Evolutionary conservation across 2,113 vertebrate species (phyloP).

Genomic region (Lasiurus borealis): DNA sequence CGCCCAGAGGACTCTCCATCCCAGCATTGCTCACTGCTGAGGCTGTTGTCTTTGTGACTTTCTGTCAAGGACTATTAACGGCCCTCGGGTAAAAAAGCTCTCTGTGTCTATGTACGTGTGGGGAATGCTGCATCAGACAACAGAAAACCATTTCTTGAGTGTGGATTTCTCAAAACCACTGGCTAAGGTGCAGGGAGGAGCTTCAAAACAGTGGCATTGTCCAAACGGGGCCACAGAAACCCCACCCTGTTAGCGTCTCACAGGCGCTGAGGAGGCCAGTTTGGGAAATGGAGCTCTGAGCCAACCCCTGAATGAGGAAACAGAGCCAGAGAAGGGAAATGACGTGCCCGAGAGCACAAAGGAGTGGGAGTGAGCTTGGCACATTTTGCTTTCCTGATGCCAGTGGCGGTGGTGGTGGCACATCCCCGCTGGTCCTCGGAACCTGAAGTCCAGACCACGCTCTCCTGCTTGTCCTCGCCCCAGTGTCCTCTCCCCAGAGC

Average conservation of each 20-base stretch:
- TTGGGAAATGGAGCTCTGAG: not conserved
- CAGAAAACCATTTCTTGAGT: not conserved
- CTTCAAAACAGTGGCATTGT: not conserved
- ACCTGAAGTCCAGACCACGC: not conserved
- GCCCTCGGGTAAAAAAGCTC: not conserved
- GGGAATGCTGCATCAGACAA: not conserved
- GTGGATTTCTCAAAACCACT: not conserved
- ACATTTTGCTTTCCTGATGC: accelerated
- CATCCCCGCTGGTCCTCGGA: not conserved
- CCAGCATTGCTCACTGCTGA: not conserved
- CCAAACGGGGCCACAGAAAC: not conserved
- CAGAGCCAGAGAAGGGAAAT: not conserved
- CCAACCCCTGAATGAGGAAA: not conserved
- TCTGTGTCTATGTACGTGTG: not conserved
- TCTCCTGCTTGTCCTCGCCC: not conserved
- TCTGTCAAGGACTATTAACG: not conserved
- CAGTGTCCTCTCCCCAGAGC: not conserved
- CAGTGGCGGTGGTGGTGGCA: not conserved
- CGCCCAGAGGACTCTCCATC: not conserved
- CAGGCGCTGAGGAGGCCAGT: not conserved
- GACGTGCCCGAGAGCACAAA: not conserved
- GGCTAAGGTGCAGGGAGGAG: not conserved
- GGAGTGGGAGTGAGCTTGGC: not conserved
- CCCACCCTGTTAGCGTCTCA: accelerated
- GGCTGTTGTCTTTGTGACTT: not conserved